Evolutionary conservation across 2,113 vertebrate genomes (phyloP).

Genomic region (Nerophis lumbriciformis): DNA sequence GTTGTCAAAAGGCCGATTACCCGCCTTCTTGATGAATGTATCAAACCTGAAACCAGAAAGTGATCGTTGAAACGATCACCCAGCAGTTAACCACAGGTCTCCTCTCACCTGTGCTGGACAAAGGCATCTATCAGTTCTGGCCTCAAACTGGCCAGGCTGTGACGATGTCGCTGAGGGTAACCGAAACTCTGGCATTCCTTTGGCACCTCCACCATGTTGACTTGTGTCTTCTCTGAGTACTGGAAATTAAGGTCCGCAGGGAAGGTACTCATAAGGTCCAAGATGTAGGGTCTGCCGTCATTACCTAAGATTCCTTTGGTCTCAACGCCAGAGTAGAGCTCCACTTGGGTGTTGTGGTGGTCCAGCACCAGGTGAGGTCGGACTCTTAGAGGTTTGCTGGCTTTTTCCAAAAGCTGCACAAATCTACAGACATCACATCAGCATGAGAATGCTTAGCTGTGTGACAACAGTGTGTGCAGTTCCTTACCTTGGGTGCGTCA

Average conservation of each 20-base stretch:
- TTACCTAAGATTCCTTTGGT: constrained; percentile 97
- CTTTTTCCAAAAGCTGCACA: constrained; percentile 87
- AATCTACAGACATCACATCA: constrained; percentile 45
- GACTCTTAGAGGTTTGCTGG: constrained; percentile 83
- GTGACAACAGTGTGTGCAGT: no score
- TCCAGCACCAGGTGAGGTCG: constrained; percentile 86
- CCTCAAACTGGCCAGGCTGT: constrained; percentile 85
- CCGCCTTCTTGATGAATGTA: no score
- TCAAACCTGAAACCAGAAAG: no score
- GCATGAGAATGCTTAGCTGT: no score
- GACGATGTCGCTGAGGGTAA: constrained; percentile 80
- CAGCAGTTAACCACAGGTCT: not conserved
- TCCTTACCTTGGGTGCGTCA: constrained; percentile 77
- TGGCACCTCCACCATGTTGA: constrained; percentile 74
- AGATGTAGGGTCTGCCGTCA: constrained; percentile 86
- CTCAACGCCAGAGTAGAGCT: constrained; percentile 88
- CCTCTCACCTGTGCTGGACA: constrained; percentile 81
- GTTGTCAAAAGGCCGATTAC: no score
- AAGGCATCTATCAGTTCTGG: constrained; percentile 89
- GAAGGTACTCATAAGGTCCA: constrained; percentile 90
- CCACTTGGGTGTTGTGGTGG: constrained; percentile 77
- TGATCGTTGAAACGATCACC: no score
- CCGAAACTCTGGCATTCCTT: constrained; percentile 79
- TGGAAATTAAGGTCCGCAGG: constrained; percentile 91
- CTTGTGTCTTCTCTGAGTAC: constrained; percentile 71